Evolutionary conservation across 2,113 vertebrate species (phyloP), one percentile per base, ranked within the genome.

Genomic region (Podarcis raffonei): DNA sequence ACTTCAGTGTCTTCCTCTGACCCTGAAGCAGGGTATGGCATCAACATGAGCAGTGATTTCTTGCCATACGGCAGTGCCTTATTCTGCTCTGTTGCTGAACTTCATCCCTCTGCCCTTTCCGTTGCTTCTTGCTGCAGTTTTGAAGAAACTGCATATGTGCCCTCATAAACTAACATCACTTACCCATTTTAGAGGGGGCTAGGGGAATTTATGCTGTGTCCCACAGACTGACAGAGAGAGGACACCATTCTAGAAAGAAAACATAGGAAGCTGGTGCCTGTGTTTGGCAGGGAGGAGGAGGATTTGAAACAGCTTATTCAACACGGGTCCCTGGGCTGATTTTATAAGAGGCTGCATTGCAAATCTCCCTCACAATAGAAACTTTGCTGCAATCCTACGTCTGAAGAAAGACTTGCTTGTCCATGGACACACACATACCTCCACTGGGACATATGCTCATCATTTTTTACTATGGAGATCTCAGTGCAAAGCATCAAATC

Each of bases 341-440:
- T 0, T 1, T 27, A 1, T 1, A 0, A 16, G 0, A 75, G 0
- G 3, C 18, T 15, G 57, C 11, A 18, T 72, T 72, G 1, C 65
- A 42, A 8, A 48, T 18, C 42, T 30, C 2, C 22, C 7, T 1
- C 12, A 23, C 62, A 0, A 0, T 0, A 22, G 42, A 84, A 0
- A 0, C 32, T 39, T 77, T 2, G 0, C 4, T 27, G 1, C 6
- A 42, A 59, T 0, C 0, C 27, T 0, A 53, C 25, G 27, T 72
- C 76, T 2, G 13, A 48, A 0, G 0, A 62, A 2, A 69, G 12
- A 5, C 83, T 20, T 84, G 32, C 48, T 30, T 25, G 35, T 53
- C 37, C n/a, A 62, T 32, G 27, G 69, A 13, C 48, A 53, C 48
- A 53, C 48, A 53, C 48, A 53, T 12, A 53, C 48, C 37, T 22